phyloP scores from a whole-genome alignment of 2,113 vertebrate species.

The Sapajus apella region DNA sequence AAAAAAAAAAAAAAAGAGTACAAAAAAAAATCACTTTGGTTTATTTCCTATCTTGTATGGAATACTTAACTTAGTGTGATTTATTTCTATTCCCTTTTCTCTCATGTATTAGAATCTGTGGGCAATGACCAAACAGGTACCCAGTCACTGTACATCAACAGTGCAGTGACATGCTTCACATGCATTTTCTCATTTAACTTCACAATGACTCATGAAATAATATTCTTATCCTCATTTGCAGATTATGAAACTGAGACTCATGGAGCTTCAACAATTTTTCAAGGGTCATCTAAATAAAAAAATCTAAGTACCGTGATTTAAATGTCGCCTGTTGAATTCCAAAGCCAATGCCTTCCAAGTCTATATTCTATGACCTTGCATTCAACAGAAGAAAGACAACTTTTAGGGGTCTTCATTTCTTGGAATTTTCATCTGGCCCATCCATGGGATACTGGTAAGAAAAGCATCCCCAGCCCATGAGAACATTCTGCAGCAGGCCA shows the following conservation, averaged over 20 bases:
- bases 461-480: background rate
- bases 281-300: background rate
- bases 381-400: background rate
- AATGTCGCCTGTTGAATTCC: background rate
- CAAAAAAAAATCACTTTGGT: background rate
- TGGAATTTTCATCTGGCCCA: background rate
- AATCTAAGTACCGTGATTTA: background rate
- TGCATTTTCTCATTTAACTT: background rate
- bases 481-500: background rate
- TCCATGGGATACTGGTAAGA: background rate
- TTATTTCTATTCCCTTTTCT: background rate
- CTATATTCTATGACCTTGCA: background rate
- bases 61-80: background rate
- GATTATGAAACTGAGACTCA: background rate
- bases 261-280: background rate
- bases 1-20: no score
- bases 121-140: background rate
- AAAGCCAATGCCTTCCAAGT: background rate
- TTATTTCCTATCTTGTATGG: background rate
- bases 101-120: background rate
- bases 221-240: background rate
- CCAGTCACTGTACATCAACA: background rate
- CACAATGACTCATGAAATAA: background rate
- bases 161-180: background rate
- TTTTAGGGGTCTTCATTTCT: background rate